phyloP scores from a whole-genome alignment of 1,140 invertebrate genomes.

The Melanaphis sacchari region DNA sequence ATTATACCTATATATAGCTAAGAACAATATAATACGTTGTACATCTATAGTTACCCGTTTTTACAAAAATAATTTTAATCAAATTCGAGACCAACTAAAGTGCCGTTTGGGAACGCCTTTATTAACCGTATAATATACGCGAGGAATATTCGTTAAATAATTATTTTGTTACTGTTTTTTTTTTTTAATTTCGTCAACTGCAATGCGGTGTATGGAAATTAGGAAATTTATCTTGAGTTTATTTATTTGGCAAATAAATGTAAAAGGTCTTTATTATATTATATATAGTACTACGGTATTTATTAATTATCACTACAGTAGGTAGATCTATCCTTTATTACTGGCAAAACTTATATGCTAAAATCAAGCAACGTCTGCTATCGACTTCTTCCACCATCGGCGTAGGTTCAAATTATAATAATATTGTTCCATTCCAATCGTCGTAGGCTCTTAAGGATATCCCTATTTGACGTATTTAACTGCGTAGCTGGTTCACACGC shows the following conservation, averaged over 20 bases:
- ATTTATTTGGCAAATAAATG: not conserved
- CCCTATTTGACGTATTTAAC: too few relatives aligned
- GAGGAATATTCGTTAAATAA: not conserved
- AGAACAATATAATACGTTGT: not conserved
- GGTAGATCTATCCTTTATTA: too few relatives aligned
- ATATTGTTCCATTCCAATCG: too few relatives aligned
- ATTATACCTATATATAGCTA: not conserved
- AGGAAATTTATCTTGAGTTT: not conserved
- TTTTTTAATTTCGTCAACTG: not conserved
- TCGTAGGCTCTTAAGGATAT: too few relatives aligned
- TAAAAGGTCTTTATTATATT: not conserved
- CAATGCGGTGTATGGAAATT: not conserved
- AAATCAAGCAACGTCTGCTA: too few relatives aligned
- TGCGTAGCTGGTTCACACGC: too few relatives aligned
- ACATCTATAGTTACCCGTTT: not conserved
- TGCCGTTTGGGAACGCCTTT: not conserved
- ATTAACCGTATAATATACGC: not conserved
- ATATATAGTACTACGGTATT: not conserved
- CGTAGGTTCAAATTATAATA: too few relatives aligned
- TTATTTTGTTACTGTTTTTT: not conserved
- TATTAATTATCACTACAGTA: not conserved
- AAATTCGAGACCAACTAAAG: not conserved
- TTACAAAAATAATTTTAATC: conserved; percentile 11
- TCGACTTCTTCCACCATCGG: too few relatives aligned
- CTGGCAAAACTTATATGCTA: not conserved